Evolutionary conservation across 2,888 invertebrate species (phyloP).

Genomic region (Lypha dubia): DNA sequence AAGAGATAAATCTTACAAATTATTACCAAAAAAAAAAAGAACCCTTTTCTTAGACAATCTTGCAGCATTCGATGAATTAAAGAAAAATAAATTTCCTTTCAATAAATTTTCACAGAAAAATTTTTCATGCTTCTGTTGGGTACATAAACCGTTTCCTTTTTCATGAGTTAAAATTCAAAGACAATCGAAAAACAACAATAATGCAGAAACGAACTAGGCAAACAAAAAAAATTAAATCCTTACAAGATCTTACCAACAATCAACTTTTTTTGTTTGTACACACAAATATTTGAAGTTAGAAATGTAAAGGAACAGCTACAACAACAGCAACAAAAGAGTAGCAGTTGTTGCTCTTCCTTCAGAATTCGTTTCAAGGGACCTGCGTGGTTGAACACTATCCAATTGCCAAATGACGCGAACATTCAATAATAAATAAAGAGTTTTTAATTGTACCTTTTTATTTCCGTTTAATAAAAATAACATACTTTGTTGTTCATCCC

Average conservation of each 20-base stretch:
- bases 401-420: constrained; percentile 1
- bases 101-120: constrained; percentile 27
- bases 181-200: background rate
- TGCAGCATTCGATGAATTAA: constrained; percentile 2
- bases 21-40: background rate
- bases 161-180: background rate
- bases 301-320: background rate
- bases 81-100: background rate
- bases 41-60: constrained; percentile 13
- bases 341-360: background rate
- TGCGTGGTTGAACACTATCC: constrained; percentile 33
- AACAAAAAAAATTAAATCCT: constrained; percentile 32
- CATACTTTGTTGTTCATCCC: constrained; percentile 51
- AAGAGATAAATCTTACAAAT: constrained; percentile 6
- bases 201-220: background rate
- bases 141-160: constrained; percentile 22
- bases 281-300: constrained; percentile 15
- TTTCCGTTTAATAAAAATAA: constrained; percentile 80
- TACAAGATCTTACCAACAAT: constrained; percentile 19
- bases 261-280: background rate
- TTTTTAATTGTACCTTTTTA: constrained; percentile 68
- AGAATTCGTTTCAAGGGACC: background rate
- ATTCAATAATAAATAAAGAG: constrained; percentile 8
- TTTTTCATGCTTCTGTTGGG: constrained; percentile 29
- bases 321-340: background rate